Conservation (phyloP, 2,113 vertebrate species). For the Solea solea region DNA sequence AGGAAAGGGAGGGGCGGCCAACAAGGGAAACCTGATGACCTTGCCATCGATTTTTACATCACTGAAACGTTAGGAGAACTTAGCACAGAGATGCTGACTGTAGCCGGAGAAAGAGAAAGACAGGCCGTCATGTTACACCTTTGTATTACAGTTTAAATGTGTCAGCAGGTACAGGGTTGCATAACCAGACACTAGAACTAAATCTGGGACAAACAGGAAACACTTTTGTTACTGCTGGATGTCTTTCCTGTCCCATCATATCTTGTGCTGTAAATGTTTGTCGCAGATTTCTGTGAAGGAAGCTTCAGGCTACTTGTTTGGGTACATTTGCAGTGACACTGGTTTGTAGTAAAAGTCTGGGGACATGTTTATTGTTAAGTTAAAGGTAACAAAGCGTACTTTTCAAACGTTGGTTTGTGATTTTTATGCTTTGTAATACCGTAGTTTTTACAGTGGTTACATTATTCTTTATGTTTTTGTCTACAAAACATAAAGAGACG, state of each 20-base stretch:
- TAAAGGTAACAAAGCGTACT: too few species aligned
- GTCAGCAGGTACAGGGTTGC: slow-evolving; percentile 33
- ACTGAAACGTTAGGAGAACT: slow-evolving; percentile 82
- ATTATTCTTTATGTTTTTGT: too few species aligned
- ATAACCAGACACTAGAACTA: not conserved
- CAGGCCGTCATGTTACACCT: slow-evolving; percentile 26
- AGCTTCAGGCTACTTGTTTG: too few species aligned
- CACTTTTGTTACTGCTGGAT: not conserved
- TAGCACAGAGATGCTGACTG: slow-evolving; percentile 68
- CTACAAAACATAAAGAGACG: too few species aligned
- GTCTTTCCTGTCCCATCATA: not conserved
- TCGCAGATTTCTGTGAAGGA: too few species aligned
- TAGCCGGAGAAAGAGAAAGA: slow-evolving; percentile 46
- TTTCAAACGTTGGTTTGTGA: too few species aligned
- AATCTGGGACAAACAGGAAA: not conserved
- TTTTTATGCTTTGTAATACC: too few species aligned
- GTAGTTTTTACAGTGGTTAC: too few species aligned
- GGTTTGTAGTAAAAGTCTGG: too few species aligned
- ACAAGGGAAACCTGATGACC: slow-evolving; percentile 86
- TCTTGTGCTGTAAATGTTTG: not conserved
- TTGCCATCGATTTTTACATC: slow-evolving; percentile 86
- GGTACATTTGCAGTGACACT: too few species aligned
- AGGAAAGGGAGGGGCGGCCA: slow-evolving; percentile 83
- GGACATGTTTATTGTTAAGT: too few species aligned
- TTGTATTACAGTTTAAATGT: slow-evolving; percentile 38